Conservation (phyloP, 1,140 invertebrate species). For the Euura lappo region DNA sequence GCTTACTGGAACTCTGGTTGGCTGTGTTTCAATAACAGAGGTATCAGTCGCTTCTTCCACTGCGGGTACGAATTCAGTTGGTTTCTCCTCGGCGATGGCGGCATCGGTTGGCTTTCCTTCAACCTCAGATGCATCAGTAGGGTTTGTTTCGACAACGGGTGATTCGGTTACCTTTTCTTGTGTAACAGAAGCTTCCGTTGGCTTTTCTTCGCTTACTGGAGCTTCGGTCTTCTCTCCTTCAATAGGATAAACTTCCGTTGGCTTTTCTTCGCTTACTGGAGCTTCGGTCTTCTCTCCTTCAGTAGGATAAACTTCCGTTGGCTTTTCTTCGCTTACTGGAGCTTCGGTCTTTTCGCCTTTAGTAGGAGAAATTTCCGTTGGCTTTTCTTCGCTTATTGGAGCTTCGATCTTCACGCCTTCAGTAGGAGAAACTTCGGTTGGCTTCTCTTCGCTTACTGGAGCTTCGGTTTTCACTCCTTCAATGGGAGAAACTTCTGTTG, state of each 20-base stretch:
- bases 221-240: slow-evolving; percentile 19
- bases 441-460: slow-evolving; percentile 14
- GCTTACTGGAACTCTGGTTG: slow-evolving; percentile 11
- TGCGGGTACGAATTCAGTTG: slow-evolving; percentile 25
- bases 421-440: slow-evolving; percentile 20
- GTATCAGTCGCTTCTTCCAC: slow-evolving; percentile 23
- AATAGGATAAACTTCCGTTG: slow-evolving; percentile 16
- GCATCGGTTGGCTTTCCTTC: slow-evolving; percentile 17
- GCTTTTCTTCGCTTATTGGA: slow-evolving; percentile 15
- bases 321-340: slow-evolving; percentile 11
- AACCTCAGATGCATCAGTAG: slow-evolving; percentile 14
- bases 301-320: slow-evolving; percentile 13
- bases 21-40: slow-evolving; percentile 14
- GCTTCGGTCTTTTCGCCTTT: slow-evolving; percentile 19
- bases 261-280: not conserved
- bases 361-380: slow-evolving; percentile 13
- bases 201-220: slow-evolving; percentile 16
- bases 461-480: slow-evolving; percentile 7
- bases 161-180: slow-evolving; percentile 31
- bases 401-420: slow-evolving; percentile 18
- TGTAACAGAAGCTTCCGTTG: slow-evolving; percentile 23
- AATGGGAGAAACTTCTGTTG: slow-evolving; percentile 14
- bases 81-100: slow-evolving; percentile 32
- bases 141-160: slow-evolving; percentile 15
- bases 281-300: not conserved